These are phyloP conservation scores for Scaptodrosophila latifasciaeformis DNA, from an alignment of 2,888 invertebrate species.

Conservation along the genomic window DNA sequence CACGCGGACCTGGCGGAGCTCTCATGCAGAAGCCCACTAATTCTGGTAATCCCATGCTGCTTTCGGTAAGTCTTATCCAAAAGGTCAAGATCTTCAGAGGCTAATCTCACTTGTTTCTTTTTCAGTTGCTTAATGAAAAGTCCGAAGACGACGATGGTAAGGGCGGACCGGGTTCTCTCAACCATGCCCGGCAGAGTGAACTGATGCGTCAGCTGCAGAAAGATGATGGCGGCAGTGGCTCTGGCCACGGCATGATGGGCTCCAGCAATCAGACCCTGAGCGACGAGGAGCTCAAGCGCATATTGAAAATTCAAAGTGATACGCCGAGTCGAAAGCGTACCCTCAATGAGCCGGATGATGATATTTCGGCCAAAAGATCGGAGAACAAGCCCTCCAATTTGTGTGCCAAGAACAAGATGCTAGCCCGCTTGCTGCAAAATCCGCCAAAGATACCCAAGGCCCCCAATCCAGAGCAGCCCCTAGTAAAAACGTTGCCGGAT, in stretches of 20 bases:
- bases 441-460: constrained; percentile 80
- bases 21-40: constrained; percentile 64
- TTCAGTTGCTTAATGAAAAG: constrained; percentile 87
- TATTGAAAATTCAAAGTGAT: constrained; percentile 73
- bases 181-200: constrained; percentile 75
- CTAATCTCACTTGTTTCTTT: constrained; percentile 5
- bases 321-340: constrained; percentile 78
- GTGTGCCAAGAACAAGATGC: constrained; percentile 89
- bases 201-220: constrained; percentile 77
- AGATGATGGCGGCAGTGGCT: constrained; percentile 67
- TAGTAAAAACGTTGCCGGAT: constrained; percentile 74
- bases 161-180: constrained; percentile 71
- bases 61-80: constrained; percentile 81
- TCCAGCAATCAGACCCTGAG: constrained; percentile 69
- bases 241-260: constrained; percentile 61
- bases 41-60: constrained; percentile 80
- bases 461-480: constrained; percentile 70
- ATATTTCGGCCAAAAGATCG: constrained; percentile 71
- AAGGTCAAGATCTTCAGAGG: neutral
- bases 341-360: constrained; percentile 79
- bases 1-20: constrained; percentile 33
- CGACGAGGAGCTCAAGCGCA: constrained; percentile 74
- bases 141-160: constrained; percentile 85
- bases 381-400: constrained; percentile 79
- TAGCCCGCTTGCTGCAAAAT: constrained; percentile 87